Evolutionary conservation across 2,888 invertebrate species (phyloP).

Genomic region (Monoplex corrugatus): DNA sequence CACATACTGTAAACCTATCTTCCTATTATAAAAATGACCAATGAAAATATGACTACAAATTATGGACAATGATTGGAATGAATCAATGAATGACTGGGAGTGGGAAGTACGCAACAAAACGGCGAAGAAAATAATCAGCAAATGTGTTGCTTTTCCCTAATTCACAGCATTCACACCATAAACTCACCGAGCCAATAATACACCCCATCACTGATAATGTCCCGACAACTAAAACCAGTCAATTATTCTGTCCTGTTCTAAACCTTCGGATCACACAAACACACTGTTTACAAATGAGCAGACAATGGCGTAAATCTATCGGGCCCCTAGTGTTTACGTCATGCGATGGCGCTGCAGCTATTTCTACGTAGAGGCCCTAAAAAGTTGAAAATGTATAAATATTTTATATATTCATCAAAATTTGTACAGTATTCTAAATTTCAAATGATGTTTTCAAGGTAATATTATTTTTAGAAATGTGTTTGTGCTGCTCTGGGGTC

Average conservation of each 20-base stretch:
- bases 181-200: constrained; percentile 68
- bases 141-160: background rate
- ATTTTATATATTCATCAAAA: background rate
- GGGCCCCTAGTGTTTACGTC: background rate
- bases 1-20: no score
- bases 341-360: constrained; percentile 42
- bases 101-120: background rate
- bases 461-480: no score
- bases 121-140: background rate
- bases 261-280: background rate
- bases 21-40: no score
- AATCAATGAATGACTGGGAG: no score
- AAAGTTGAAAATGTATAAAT: background rate
- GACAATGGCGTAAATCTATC: constrained; percentile 23
- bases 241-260: background rate
- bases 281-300: constrained; percentile 34
- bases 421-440: no score
- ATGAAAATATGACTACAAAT: background rate
- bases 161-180: background rate
- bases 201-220: constrained; percentile 63
- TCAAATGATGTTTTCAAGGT: no score
- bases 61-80: no score
- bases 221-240: no score
- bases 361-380: background rate
- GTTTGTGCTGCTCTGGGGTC: no score